Evolutionary conservation across 2,888 invertebrate species (phyloP).

Genomic region (Synergus gifuensis): DNA sequence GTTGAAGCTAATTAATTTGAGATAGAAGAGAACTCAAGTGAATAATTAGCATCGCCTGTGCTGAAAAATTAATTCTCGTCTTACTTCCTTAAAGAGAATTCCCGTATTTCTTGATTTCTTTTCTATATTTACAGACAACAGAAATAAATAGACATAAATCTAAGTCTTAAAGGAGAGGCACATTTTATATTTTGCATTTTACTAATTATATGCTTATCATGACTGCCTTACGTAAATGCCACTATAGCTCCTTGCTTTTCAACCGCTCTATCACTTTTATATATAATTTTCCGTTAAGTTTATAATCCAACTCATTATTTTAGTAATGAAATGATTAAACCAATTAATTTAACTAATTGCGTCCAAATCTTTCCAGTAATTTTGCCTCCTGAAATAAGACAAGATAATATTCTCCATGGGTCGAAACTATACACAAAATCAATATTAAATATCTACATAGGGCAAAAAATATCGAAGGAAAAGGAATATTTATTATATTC

Average conservation of each 20-base stretch:
- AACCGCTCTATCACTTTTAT: not conserved
- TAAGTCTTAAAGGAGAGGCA: not conserved
- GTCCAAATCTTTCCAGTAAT: too few relatives aligned
- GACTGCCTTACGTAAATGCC: not conserved
- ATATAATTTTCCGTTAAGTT: not conserved
- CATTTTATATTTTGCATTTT: conserved; percentile 21
- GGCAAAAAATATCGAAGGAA: not conserved
- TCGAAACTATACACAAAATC: not conserved
- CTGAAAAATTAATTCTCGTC: conserved; percentile 26
- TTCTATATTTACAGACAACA: conserved; percentile 12
- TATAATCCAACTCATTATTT: not conserved
- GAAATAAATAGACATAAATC: conserved; percentile 33
- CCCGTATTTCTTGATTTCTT: conserved; percentile 23
- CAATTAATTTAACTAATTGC: too few relatives aligned
- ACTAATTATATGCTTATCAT: conserved; percentile 18
- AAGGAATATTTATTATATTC: too few relatives aligned
- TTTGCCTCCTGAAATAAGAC: too few relatives aligned
- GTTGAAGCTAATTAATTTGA: conserved; percentile 34
- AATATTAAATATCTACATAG: not conserved
- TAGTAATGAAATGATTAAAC: too few relatives aligned
- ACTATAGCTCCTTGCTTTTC: not conserved
- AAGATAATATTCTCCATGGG: not conserved
- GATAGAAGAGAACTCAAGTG: conserved; percentile 28
- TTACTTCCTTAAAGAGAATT: conserved; percentile 29
- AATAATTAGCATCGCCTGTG: conserved; percentile 21